A percentile compares a stretch with the other conserved stretches of the same genome.
phyloP scores from a whole-genome alignment of 1,140 invertebrate genomes.

The Galleria mellonella region DNA sequence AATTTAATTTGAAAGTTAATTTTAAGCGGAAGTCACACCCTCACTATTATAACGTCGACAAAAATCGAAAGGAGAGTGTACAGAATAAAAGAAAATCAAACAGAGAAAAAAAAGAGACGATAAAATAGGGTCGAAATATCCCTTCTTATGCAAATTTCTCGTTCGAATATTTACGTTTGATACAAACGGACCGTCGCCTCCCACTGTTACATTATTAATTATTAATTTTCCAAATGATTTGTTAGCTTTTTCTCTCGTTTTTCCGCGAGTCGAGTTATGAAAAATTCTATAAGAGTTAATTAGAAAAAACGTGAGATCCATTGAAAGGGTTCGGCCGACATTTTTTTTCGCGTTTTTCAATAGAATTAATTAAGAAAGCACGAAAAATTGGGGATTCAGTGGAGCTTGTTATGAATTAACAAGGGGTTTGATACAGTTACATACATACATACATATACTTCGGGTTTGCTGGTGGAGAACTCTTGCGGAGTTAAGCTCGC shows the following conservation, averaged over 20 bases:
- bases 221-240: conserved; percentile 61
- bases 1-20: neutral
- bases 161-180: conserved; percentile 48
- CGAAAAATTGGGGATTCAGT: too few species aligned
- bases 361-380: conserved; percentile 25
- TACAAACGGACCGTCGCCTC: conserved; percentile 33
- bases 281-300: conserved; percentile 49
- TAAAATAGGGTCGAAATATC: conserved; percentile 8
- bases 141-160: conserved; percentile 53
- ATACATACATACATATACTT: too few species aligned
- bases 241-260: conserved; percentile 26
- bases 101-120: conserved; percentile 18
- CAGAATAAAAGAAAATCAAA: conserved; percentile 14
- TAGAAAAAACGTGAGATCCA: conserved; percentile 38
- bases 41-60: conserved; percentile 14
- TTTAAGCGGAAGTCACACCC: conserved; percentile 16
- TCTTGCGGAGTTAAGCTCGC: too few species aligned
- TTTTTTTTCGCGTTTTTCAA: conserved; percentile 24
- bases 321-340: conserved; percentile 42
- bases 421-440: too few species aligned
- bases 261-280: conserved; percentile 25
- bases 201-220: conserved; percentile 43
- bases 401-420: too few species aligned
- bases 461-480: too few species aligned
- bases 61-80: conserved; percentile 23